Conservation (phyloP, 2,113 vertebrate genomes). For the Rhea americana region DNA sequence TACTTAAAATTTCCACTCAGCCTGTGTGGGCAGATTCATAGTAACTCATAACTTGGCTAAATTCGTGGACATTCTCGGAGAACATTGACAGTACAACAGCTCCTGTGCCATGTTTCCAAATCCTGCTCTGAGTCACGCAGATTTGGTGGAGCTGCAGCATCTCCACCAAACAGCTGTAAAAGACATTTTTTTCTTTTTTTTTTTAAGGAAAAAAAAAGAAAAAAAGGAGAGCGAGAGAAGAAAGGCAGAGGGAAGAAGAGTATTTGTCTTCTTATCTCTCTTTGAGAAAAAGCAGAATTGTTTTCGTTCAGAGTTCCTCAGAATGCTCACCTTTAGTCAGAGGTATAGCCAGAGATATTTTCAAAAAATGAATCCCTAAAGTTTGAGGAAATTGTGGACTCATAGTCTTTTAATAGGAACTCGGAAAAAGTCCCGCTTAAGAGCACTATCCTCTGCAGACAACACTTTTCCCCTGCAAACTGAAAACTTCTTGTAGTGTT, state of each 20-base stretch:
- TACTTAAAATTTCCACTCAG: background rate
- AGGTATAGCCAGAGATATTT: background rate
- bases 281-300: background rate
- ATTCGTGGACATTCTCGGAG: constrained; percentile 4
- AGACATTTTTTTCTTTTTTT: background rate
- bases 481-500: background rate
- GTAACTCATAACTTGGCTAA: constrained; percentile 3
- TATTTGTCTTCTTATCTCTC: background rate
- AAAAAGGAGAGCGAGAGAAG: rapidly evolving
- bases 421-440: background rate
- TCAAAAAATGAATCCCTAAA: background rate
- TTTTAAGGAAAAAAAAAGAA: background rate
- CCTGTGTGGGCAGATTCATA: background rate
- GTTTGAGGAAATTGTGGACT: background rate
- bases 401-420: background rate
- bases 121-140: background rate
- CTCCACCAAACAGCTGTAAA: constrained; percentile 32
- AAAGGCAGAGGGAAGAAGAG: background rate
- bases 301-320: background rate
- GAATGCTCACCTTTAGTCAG: background rate
- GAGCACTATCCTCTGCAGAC: background rate
- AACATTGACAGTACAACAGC: background rate
- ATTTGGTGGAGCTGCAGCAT: background rate
- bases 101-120: background rate
- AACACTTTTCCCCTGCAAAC: background rate